These are phyloP conservation scores for Podiceps cristatus DNA, from an alignment of 2,113 vertebrate species.

Conservation along the genomic window DNA sequence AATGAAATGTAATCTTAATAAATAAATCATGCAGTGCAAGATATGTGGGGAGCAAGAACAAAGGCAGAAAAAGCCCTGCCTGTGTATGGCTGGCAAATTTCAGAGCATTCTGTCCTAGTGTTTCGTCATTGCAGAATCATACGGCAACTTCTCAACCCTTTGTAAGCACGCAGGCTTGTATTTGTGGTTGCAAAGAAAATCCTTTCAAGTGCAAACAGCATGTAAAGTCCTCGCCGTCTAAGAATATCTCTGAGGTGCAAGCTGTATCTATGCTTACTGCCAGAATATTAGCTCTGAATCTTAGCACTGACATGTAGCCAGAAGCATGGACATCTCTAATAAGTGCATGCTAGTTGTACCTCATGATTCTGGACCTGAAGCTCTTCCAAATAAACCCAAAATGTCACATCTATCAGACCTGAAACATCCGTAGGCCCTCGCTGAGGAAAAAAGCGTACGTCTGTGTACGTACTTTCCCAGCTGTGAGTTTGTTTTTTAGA, in stretches of 20 bases:
- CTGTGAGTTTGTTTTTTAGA: neutral
- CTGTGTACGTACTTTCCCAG: neutral
- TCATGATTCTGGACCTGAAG: neutral
- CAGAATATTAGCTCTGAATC: neutral
- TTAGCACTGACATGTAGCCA: neutral
- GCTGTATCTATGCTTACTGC: neutral
- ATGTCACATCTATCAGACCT: neutral
- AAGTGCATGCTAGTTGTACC: neutral
- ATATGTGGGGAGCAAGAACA: neutral
- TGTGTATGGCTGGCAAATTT: neutral
- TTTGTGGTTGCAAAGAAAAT: neutral
- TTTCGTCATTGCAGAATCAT: neutral
- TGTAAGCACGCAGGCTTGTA: neutral
- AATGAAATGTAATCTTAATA: neutral
- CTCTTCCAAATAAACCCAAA: neutral
- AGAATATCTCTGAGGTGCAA: neutral
- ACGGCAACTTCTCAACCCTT: neutral
- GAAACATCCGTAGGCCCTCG: neutral
- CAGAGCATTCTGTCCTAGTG: neutral
- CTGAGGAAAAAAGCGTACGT: neutral
- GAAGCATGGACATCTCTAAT: neutral
- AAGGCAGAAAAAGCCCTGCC: neutral
- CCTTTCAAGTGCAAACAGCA: neutral
- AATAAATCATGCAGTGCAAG: conserved; percentile 3
- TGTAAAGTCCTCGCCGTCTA: neutral